Conservation (phyloP, 2,113 vertebrate species). For the Thinocorus orbignyianus region DNA sequence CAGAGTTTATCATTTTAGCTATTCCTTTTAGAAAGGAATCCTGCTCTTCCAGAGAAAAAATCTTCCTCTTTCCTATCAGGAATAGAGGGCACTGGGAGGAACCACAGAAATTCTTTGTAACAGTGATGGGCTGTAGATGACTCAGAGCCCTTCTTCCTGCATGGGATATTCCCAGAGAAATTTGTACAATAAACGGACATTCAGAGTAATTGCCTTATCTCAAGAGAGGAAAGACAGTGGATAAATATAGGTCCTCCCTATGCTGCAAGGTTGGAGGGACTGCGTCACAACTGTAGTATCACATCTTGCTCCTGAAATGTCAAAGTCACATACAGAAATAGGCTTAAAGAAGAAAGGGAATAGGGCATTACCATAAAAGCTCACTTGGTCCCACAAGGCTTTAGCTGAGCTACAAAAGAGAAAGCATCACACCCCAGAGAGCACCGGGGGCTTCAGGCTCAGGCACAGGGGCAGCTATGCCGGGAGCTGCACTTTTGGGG, state of each 20-base stretch:
- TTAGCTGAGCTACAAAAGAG: not conserved
- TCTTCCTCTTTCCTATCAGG: not conserved
- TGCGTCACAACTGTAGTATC: not conserved
- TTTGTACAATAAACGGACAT: not conserved
- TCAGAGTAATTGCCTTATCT: not conserved
- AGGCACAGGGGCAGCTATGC: accelerated
- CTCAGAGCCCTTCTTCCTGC: constrained; percentile 18
- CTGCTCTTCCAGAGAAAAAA: not conserved
- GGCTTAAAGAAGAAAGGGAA: not conserved
- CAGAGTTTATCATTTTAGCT: not conserved
- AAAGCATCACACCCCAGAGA: not conserved
- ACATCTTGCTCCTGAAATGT: not conserved
- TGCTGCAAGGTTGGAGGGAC: not conserved
- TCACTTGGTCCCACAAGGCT: not conserved
- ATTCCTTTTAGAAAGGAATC: not conserved
- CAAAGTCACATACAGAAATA: not conserved
- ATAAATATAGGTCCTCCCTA: not conserved
- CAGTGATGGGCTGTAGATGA: not conserved
- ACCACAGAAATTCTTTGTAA: not conserved
- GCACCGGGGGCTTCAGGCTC: too few relatives aligned
- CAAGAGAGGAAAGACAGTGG: not conserved
- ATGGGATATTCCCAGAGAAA: not conserved
- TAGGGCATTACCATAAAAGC: not conserved
- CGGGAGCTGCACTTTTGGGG: accelerated
- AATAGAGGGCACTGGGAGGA: not conserved